Conservation (phyloP, 2,797 vertebrate genomes). For the Chelidonichthys spinosus region DNA sequence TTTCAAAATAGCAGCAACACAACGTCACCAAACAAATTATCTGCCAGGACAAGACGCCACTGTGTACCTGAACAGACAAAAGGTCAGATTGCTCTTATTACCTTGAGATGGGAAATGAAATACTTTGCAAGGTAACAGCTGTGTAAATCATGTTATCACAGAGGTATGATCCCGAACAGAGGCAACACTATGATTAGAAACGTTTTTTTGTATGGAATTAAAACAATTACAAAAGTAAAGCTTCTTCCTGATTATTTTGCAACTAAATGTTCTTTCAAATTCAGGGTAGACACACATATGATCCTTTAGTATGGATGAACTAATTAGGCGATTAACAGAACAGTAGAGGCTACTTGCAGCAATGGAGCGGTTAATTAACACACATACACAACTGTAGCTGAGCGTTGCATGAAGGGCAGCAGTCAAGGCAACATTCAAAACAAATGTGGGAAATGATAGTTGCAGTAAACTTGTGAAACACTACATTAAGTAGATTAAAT, state of each 20-base stretch:
- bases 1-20: not conserved
- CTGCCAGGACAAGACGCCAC: not conserved
- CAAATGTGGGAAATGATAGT: not conserved
- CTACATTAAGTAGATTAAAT: not conserved
- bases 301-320: constrained; percentile 21
- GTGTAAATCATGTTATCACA: constrained; percentile 45
- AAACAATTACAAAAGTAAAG: not conserved
- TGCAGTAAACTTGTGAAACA: not conserved
- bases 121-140: constrained; percentile 33
- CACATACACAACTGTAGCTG: constrained; percentile 13
- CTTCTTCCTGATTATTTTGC: not conserved
- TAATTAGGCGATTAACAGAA: constrained; percentile 18
- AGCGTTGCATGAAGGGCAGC: not conserved
- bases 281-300: constrained; percentile 6
- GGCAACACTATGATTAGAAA: not conserved
- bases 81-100: constrained; percentile 18
- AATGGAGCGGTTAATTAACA: constrained; percentile 21
- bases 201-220: not conserved
- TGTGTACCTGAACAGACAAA: constrained; percentile 20
- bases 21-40: constrained; percentile 6
- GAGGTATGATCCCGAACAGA: not conserved
- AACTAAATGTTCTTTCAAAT: not conserved
- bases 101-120: constrained; percentile 26
- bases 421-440: constrained; percentile 19
- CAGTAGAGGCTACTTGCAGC: constrained; percentile 27